phyloP scores from a whole-genome alignment of 2,888 invertebrate species.

The Machimus atricapillus region DNA sequence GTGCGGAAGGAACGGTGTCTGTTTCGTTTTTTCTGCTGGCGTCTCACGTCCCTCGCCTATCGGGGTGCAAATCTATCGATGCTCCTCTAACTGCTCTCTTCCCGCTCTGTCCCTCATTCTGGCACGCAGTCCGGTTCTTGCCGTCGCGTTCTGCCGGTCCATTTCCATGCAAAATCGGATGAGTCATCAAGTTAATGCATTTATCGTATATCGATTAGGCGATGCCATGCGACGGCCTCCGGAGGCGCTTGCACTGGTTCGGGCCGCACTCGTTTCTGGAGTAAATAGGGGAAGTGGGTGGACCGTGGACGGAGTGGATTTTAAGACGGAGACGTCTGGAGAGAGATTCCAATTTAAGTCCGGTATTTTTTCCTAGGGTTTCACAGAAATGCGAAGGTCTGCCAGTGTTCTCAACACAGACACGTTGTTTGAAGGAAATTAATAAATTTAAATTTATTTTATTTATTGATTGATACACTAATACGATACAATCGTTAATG shows the following conservation, averaged over 20 bases:
- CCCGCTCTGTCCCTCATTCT: background rate
- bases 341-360: background rate
- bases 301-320: background rate
- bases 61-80: background rate
- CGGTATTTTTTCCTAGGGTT: too few species aligned
- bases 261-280: background rate
- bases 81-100: background rate
- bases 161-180: background rate
- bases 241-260: background rate
- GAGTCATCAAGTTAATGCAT: conserved; percentile 18
- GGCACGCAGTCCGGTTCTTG: background rate
- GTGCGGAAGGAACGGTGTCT: background rate
- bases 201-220: conserved; percentile 31
- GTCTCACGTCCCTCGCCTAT: background rate
- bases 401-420: background rate
- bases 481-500: too few species aligned
- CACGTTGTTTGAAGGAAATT: too few species aligned
- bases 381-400: too few species aligned
- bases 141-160: background rate
- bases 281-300: background rate
- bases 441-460: too few species aligned
- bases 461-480: too few species aligned
- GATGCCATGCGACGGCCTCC: background rate
- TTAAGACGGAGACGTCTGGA: background rate
- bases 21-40: background rate